Evolutionary conservation across 2,888 invertebrate species (phyloP), one percentile per base, ranked within the genome.

Genomic region (Leptura quadrifasciata): DNA sequence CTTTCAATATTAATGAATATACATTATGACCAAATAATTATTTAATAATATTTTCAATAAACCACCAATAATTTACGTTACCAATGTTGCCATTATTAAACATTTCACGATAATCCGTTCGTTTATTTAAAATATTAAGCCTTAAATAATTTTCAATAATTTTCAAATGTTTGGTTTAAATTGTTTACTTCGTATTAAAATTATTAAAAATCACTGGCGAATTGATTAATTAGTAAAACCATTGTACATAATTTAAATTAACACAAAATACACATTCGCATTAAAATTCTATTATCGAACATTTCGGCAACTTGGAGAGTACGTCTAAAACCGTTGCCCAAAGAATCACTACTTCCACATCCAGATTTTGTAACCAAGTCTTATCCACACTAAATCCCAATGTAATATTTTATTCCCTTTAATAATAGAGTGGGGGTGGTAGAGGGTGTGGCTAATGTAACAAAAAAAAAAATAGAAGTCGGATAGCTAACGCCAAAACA

Each of bases 41-140:
- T 74, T 70, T 61, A 63, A 65, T 60, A 67, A 76, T 78, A 76
- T 67, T 72, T 74, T 27, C 72, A 27, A 72, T 61, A 72, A 75
- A 75, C 77, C 74, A 61, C 64, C 52, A 68, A 71, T 73, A 71
- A 76, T 78, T 78, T 78, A 67, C 47, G 47, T 47, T n/a, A 61
- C 78, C 75, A 71, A 67, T 15, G 47, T 47, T 47, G 57, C 78
- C 75, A 71, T 72, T 61, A 78, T 75, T 76, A 73, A 76, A 73
- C 54, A 71, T 64, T 69, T 31, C 54, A 63, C 63, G 60, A 54
- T 72, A 60, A 69, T 69, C 69, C 52, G 35, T 55, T 60, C 54
- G 65, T 77, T 75, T 73, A 61, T 70, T 57, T 54, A 72, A 69
- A 76, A 74, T 72, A 76, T 76, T 74, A 74, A 74, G 64, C 9